Conservation (phyloP, 2,113 vertebrate genomes). For the Oryzias melastigma region DNA sequence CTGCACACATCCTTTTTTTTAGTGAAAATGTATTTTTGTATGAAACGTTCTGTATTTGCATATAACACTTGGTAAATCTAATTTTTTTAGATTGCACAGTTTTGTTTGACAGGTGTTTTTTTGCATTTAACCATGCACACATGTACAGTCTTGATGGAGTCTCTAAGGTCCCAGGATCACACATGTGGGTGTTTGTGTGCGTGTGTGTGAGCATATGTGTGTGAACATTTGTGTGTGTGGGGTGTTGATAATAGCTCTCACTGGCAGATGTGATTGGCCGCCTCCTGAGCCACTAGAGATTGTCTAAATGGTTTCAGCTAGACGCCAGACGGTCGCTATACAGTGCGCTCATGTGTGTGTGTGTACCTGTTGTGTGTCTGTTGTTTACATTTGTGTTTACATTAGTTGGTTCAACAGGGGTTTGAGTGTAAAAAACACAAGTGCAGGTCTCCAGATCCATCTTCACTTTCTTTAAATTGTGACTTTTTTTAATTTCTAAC, state of each 20-base stretch:
- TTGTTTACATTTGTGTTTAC: conserved; percentile 8
- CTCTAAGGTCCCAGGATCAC: no score
- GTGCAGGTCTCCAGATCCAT: conserved; percentile 1
- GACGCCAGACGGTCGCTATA: conserved; percentile 58
- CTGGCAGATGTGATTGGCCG: conserved; percentile 57
- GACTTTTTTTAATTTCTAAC: no score
- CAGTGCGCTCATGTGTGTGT: conserved; percentile 24
- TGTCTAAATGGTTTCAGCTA: conserved; percentile 60
- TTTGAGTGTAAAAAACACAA: conserved; percentile 15
- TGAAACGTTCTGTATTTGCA: no score
- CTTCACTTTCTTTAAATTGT: no score
- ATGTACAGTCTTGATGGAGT: no score
- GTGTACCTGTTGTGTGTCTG: conserved; percentile 19
- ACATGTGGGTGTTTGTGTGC: not conserved
- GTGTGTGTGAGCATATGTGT: conserved; percentile 2
- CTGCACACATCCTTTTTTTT: no score
- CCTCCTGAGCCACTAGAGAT: conserved; percentile 52
- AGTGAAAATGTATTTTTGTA: no score
- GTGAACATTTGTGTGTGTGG: conserved; percentile 10
- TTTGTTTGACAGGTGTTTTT: no score
- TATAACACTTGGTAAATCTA: no score
- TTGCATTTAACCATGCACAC: no score
- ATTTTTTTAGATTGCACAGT: no score
- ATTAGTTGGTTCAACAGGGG: conserved; percentile 29
- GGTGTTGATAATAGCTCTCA: conserved; percentile 62